Evolutionary conservation across 2,888 invertebrate species (phyloP), one percentile per base, ranked within the genome.

Genomic region (Microctonus brassicae): DNA sequence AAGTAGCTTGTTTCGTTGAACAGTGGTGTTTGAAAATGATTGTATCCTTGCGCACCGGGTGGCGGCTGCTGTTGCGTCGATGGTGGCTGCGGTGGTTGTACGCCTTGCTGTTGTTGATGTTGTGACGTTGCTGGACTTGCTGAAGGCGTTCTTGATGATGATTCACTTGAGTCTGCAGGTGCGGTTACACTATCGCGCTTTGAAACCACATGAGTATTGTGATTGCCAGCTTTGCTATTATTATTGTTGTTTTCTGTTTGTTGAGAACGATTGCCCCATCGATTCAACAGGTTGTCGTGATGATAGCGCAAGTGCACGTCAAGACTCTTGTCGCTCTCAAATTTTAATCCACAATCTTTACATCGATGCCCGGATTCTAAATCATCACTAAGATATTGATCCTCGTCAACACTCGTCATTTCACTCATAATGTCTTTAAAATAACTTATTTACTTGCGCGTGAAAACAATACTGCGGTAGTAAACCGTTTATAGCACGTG

Each of bases 261-360:
- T 63, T 86, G 85, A 36, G 88, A 86, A 80, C 89, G 92, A 60
- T 90, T 91, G 65, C 91, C 92, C 94, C 94, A 94, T 88, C 93
- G 93, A 77, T 91, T 92, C 83, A 93, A 89, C 80, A 94, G 89
- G 84, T 93, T 93, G 83, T 94, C 94, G 86, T 94, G 93, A 82
- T 94, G 94, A 87, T 94, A 95, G 83, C 93, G 92, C 81, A 94
- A 89, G 88, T 95, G 95, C 76, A 94, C 94, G 82, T 94, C 93
- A 78, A 95, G 90, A 73, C 94, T 94, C 82, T 93, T 93, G 73
- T 91, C 91, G 80, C 93, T 93, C 86, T 95, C 94, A 84, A 95
- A 91, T 82, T 90, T 91, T 78, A 94, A 88, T 82, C 92, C 92
- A 89, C 94, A 95, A 87, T 94, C 92, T 88, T 93, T 92, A 89